Base-by-base conservation (phyloP, 2,888 invertebrate species). In the Agonum fuliginosum region DNA sequence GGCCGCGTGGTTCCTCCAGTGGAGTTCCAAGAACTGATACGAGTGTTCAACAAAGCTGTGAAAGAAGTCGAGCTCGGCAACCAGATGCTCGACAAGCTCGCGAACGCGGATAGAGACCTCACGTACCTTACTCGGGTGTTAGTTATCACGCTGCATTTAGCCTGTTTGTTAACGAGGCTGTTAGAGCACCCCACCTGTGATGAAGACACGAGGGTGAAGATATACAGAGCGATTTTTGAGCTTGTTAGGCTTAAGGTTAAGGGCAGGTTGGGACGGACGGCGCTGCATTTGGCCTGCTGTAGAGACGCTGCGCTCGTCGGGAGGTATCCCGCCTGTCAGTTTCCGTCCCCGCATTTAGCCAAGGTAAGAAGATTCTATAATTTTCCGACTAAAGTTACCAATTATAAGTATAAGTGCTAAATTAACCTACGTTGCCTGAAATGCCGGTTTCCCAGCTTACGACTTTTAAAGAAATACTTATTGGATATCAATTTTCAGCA, bases 271-370 rank as follows among this genome's bases (percentile, higher is more conserved):
- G 93, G 93, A 0, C 89, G 94, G 51, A 91, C 93, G 2, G 90
- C 93, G 48, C 86, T 95, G 81, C 97, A 97, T 88, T 90, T 97
- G 84, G 95, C 95, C 78, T 96, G 96, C 87, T 93, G 93, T 82
- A 90, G 92, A 78, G 95, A 95, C 81, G 92, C 92, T 22, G 91
- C 93, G 17, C 88, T 93, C 41, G 89, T 91, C 30, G 92, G 92
- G 10, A 89, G 92, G 78, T 90, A 93, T 87, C 92, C 92, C 19
- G 91, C 92, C 4, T 92, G 92, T 84, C 90, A 91, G 82, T 93
- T 94, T 83, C 94, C 94, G 0, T 91, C 93, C 8, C 87, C 90
- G 5, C 89, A 92, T 82, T 89, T 94, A 80, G 93, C 95, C 3
- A 90, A 91, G 82, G 58, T 62, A 12, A 48, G 46, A 46, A 46